Conservation (phyloP, 2,888 invertebrate genomes). For the Petrolisthes manimaculis region DNA sequence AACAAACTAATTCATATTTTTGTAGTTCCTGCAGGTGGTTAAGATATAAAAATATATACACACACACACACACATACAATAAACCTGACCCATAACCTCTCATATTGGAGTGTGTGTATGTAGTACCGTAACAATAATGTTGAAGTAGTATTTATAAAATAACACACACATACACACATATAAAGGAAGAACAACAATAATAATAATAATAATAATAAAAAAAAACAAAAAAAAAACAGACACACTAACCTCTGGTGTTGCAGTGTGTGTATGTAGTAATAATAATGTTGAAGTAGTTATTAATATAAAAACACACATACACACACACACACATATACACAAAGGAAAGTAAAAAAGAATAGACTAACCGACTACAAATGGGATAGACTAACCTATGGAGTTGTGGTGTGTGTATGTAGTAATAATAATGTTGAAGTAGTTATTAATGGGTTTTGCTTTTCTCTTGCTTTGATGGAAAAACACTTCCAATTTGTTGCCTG, state of each 20-base stretch:
- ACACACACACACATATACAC: too few species aligned
- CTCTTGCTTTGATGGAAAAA: conserved; percentile 50
- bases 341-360: too few species aligned
- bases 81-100: conserved; percentile 29
- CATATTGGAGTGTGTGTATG: conserved; percentile 51
- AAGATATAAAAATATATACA: too few species aligned
- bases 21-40: too few species aligned
- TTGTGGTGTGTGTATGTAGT: conserved; percentile 56
- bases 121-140: conserved; percentile 48
- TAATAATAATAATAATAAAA: too few species aligned
- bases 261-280: conserved; percentile 57
- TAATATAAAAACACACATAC: neutral
- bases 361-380: too few species aligned
- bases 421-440: conserved; percentile 60
- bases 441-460: conserved; percentile 41
- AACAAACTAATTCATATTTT: too few species aligned
- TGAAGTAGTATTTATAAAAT: conserved; percentile 52
- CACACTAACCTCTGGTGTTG: conserved; percentile 47
- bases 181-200: too few species aligned
- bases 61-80: too few species aligned
- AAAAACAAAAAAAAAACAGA: too few species aligned
- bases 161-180: too few species aligned
- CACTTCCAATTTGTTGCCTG: conserved; percentile 49
- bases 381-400: conserved; percentile 39
- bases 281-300: conserved; percentile 61